A percentile compares a stretch with the other conserved stretches of the same genome.
Conservation (phyloP, 1,140 invertebrate genomes). For the Panagrolaimus sp. region DNA sequence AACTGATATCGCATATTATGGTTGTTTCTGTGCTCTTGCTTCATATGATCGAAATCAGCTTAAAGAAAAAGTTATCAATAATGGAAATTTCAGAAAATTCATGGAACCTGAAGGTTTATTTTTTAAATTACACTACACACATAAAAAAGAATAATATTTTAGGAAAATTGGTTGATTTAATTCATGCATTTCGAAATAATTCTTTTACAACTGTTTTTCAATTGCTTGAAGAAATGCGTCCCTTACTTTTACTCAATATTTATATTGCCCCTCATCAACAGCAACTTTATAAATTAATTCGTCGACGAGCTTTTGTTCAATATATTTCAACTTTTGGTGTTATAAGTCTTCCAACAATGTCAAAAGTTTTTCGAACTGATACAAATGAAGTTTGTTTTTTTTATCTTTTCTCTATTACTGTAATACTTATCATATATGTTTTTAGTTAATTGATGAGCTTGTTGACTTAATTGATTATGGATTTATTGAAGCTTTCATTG, state of each 20-base stretch:
- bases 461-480: constrained; percentile 94
- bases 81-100: constrained; percentile 94
- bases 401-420: too few relatives aligned
- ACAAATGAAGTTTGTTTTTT: constrained; percentile 61
- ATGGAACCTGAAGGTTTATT: constrained; percentile 81
- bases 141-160: too few relatives aligned
- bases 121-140: too few relatives aligned
- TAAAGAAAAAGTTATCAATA: constrained; percentile 89
- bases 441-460: constrained; percentile 87
- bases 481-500: constrained; percentile 92
- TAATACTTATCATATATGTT: constrained; percentile 53
- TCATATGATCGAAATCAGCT: constrained; percentile 89
- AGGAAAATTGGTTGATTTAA: constrained; percentile 82
- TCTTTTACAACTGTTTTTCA: constrained; percentile 93
- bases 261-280: constrained; percentile 92
- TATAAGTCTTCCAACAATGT: constrained; percentile 93
- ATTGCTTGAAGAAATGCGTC: constrained; percentile 82
- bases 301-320: constrained; percentile 84
- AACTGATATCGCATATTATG: constrained; percentile 83
- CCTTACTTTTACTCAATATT: constrained; percentile 79
- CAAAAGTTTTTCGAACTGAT: constrained; percentile 87
- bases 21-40: constrained; percentile 88
- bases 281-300: constrained; percentile 84
- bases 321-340: constrained; percentile 81
- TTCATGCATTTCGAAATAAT: constrained; percentile 96